Base-by-base conservation (phyloP, 1,140 invertebrate species). In the Oncopeltus fasciatus region DNA sequence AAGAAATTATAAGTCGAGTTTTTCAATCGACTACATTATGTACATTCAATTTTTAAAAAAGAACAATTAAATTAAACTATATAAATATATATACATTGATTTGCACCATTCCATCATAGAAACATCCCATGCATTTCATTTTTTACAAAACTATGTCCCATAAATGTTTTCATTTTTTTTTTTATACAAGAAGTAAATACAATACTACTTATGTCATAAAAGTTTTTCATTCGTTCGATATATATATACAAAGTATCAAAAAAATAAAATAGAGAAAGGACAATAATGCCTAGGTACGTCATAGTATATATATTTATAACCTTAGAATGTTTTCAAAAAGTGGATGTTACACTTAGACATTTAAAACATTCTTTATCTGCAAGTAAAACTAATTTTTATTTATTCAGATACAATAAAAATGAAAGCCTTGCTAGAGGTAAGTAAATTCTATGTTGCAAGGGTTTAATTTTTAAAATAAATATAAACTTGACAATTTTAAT, bases 231-330 rank as follows among this genome's bases (percentile, higher is more conserved):
- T 53, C 49, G 26, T 24, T 53, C 26, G 20, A 53, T 53, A 53
- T 53, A 16, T 53, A 53, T 53, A 53, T 53, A 53, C 49, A 53
- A 53, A 53, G 49, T 53, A 53, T 53, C 21, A 53, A 53, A 53
- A 53, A 53, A 51, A 53, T 53, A 53, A 53, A 53, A 53, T 14
- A 8, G 49, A 26, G 49, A 53, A 53, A 53, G 49, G 49, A 53
- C 49, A 53, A 27, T 53, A 53, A 53, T 53, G 26, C 24, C 49
- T 2, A 53, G 49, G 18, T 53, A 53, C n/a, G n/a, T n/a, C n/a
- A n/a, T n/a, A n/a, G n/a, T n/a, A n/a, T n/a, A n/a, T n/a, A n/a
- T n/a, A n/a, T n/a, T n/a, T n/a, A n/a, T n/a, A n/a, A n/a, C n/a
- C n/a, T n/a, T n/a, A n/a, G n/a, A n/a, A n/a, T n/a, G n/a, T n/a